Evolutionary conservation across 2,888 invertebrate species (phyloP).

Genomic region (Dioctria linearis): DNA sequence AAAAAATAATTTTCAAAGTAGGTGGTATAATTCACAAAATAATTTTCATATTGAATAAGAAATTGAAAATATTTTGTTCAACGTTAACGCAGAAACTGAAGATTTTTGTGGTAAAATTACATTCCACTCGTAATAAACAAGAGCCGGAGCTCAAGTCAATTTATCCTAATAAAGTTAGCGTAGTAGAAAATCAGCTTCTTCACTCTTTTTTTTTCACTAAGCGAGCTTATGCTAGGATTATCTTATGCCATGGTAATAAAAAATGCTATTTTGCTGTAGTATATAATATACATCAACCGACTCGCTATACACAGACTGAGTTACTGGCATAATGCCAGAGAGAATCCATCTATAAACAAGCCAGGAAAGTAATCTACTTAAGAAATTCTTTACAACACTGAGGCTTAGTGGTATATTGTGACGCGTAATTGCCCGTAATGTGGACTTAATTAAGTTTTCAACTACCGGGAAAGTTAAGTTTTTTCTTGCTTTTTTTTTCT

Average conservation of each 20-base stretch:
- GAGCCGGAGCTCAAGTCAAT: conserved; percentile 35
- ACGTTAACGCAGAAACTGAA: no score
- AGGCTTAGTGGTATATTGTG: neutral
- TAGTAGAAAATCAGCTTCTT: conserved; percentile 45
- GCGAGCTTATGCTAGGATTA: conserved; percentile 30
- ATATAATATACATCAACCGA: no score
- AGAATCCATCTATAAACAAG: conserved; percentile 32
- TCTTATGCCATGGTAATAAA: conserved; percentile 26
- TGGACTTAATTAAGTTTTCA: conserved; percentile 36
- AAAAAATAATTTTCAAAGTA: no score
- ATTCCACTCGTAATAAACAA: conserved; percentile 9
- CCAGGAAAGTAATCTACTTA: conserved; percentile 21
- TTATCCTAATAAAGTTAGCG: conserved; percentile 22
- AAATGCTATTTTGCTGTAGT: conserved; percentile 13
- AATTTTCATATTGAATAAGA: no score
- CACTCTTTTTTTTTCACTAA: neutral
- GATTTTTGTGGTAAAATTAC: no score
- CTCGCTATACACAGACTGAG: neutral
- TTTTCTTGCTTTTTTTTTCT: neutral
- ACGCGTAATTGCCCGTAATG: conserved; percentile 44
- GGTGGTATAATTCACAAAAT: no score
- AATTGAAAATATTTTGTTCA: no score
- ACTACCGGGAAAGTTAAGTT: conserved; percentile 1
- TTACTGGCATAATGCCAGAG: conserved; percentile 36
- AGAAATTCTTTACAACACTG: conserved; percentile 23